Evolutionary conservation across 92 coral and sea anemone genomes (phyloP).

Genomic region (Palythoa caribaeorum): DNA sequence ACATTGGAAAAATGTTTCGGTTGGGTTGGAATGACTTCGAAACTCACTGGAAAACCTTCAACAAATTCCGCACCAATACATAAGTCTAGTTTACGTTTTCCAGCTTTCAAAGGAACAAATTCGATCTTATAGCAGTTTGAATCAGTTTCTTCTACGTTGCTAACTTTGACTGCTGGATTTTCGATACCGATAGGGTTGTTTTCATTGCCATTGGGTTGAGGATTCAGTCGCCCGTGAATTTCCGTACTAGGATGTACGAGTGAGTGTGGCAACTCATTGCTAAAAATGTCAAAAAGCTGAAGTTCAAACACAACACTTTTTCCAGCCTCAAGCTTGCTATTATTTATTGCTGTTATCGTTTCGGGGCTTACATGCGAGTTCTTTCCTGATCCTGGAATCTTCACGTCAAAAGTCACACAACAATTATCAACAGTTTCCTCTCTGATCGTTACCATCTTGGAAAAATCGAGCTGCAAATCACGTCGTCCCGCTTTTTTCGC

Average conservation of each 20-base stretch:
- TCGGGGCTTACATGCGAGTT: not conserved
- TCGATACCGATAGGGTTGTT: no score
- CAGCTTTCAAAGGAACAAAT: not conserved
- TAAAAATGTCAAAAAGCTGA: not conserved
- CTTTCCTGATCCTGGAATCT: not conserved
- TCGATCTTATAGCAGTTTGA: not conserved
- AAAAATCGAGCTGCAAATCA: no score
- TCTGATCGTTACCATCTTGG: no score
- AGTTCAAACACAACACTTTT: not conserved
- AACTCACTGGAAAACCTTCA: not conserved
- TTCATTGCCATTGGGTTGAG: not conserved
- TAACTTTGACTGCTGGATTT: not conserved
- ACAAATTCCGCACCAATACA: not conserved
- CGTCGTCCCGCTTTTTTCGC: no score
- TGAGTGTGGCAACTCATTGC: not conserved
- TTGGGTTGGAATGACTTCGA: not conserved
- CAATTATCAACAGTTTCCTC: conserved; percentile 39
- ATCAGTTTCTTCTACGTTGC: not conserved
- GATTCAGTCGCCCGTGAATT: not conserved
- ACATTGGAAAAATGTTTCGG: not conserved
- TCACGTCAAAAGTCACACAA: not conserved
- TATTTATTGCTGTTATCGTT: not conserved
- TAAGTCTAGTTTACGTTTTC: not conserved
- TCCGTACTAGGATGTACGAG: not conserved
- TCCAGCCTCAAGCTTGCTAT: conserved; percentile 56